Base-by-base conservation (phyloP, 2,797 vertebrate species). In the Amphiprion clarkii region DNA sequence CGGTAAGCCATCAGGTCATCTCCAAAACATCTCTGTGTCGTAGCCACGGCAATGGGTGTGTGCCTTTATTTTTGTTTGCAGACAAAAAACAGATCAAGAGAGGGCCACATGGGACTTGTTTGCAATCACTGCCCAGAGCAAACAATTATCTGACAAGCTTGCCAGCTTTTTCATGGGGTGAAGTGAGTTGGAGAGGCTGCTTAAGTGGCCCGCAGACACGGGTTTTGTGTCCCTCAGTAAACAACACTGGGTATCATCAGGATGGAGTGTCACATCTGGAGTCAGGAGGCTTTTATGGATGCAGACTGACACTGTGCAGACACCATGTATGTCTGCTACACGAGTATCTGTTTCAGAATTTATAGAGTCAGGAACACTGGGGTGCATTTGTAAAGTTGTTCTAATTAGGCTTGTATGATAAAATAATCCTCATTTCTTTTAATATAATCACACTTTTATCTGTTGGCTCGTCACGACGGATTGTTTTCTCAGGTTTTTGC, bases 51-150 rank as follows among this genome's bases (percentile, higher is more conserved):
- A 81, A 87, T 83, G 66, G 76, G 54, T 77, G 71, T 55, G 71
- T 76, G 76, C 48, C 74, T 80, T 82, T 70, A 81, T 88, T 77
- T 81, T 82, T 71, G 42, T 78, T 71, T 70, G 75, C 53, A 77
- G 88, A 90, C 79, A 85, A 85, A 90, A 90, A 90, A 70, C 84
- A 90, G 87, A 90, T 89, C 84, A 85, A 86, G 76, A 81, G 74
- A 54, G 56, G 82, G 53, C 84, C 88, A 83, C 88, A 82, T 87
- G 83, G 77, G 83, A 80, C 79, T 86, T 87, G 87, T 92, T 91
- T 90, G 84, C 83, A 88, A 87, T 88, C 82, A 87, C 76, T 80
- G 84, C 84, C 86, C 85, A 71, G 78, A 89, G 84, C 80, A 91
- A 88, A 92, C 89, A 91, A 92, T 91, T 89, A 92, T 59, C 76